Conservation (phyloP, 1,140 invertebrate genomes). For the Hormaphis cornu region DNA sequence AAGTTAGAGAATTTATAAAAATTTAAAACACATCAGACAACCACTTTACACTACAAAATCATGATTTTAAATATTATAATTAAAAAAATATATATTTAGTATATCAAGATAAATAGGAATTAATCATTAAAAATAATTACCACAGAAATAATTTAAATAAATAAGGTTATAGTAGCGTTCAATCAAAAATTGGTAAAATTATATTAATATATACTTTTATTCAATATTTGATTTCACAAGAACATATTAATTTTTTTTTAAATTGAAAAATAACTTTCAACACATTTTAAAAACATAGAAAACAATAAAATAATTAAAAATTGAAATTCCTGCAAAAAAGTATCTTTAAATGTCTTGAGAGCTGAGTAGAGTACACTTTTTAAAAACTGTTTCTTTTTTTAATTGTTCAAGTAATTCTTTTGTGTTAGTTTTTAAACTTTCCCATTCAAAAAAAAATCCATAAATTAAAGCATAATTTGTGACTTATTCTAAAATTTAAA, state of each 20-base stretch:
- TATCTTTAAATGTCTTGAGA: too few species aligned
- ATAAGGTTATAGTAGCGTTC: not conserved
- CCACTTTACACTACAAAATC: conserved; percentile 1
- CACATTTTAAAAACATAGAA: conserved; percentile 6
- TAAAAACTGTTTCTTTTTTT: not conserved
- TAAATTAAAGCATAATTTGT: not conserved
- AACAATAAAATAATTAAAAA: conserved; percentile 12
- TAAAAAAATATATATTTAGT: conserved; percentile 11
- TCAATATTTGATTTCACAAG: not conserved
- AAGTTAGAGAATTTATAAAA: conserved; percentile 2
- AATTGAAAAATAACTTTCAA: not conserved
- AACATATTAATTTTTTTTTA: not conserved
- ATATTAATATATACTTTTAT: not conserved
- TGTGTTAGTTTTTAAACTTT: not conserved
- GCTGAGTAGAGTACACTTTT: not conserved
- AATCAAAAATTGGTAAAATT: not conserved
- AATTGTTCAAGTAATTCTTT: not conserved
- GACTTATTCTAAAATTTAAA: not conserved
- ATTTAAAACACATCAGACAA: conserved; percentile 1
- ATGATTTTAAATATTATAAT: conserved; percentile 1
- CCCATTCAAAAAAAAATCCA: not conserved
- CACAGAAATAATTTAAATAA: conserved; percentile 26
- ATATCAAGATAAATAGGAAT: conserved; percentile 12
- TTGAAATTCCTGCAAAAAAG: not conserved
- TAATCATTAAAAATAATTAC: conserved; percentile 9